Conservation (phyloP, 2,113 vertebrate genomes). For the Dendropsophus ebraccatus region DNA sequence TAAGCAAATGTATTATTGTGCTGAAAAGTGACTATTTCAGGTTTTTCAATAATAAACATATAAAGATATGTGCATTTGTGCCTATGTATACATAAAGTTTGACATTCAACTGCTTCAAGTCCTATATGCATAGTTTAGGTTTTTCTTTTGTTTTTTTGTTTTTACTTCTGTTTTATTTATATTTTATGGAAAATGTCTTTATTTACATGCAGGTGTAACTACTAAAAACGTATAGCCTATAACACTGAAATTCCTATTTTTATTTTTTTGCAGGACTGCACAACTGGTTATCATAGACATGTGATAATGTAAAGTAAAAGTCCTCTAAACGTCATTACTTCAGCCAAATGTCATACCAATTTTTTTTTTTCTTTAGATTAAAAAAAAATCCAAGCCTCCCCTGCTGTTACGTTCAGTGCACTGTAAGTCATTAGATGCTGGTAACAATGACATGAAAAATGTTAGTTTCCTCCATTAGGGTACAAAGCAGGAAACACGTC, state of each 20-base stretch:
- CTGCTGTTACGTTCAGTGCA: conserved; percentile 71
- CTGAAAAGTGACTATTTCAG: conserved; percentile 6
- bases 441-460: conserved; percentile 72
- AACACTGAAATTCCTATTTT: conserved; percentile 46
- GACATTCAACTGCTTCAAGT: conserved; percentile 57
- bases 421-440: conserved; percentile 70
- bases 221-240: conserved; percentile 20
- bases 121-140: conserved; percentile 55
- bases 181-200: conserved; percentile 58
- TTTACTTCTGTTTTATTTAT: conserved; percentile 5
- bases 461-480: conserved; percentile 65
- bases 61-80: conserved; percentile 49
- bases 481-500: conserved; percentile 68
- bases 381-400: conserved; percentile 61
- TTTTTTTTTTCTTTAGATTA: too few relatives aligned
- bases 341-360: conserved; percentile 32
- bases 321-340: conserved; percentile 52
- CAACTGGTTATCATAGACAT: conserved; percentile 54
- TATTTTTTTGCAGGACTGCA: conserved; percentile 47
- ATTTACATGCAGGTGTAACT: conserved; percentile 52
- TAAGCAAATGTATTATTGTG: neutral
- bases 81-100: conserved; percentile 53
- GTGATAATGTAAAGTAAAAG: conserved; percentile 32
- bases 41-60: conserved; percentile 45
- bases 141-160: neutral